Percentiles rank a stretch among this genome's conserved stretches.
phyloP scores from a whole-genome alignment of 2,888 invertebrate species.

The Cryptus viduatorius region DNA sequence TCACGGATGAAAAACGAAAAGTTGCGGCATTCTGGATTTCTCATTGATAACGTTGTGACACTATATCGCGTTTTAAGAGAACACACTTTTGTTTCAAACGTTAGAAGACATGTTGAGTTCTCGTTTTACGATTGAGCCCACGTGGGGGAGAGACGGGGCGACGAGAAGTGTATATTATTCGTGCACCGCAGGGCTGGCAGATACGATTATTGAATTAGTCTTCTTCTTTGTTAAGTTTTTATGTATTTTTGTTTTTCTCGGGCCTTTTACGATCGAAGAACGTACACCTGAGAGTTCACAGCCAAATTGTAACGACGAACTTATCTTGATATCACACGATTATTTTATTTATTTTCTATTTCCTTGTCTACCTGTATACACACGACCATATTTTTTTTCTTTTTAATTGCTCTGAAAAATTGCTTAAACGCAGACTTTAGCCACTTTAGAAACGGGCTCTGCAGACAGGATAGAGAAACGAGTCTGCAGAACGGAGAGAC shows the following conservation, averaged over 20 bases:
- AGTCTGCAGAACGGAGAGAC: conserved; percentile 37
- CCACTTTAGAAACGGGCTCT: background rate
- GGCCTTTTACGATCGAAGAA: background rate
- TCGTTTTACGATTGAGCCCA: conserved; percentile 39
- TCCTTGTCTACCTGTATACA: background rate
- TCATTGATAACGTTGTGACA: background rate
- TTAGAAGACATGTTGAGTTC: background rate
- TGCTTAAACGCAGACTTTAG: background rate
- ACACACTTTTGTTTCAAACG: background rate
- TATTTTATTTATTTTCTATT: conserved; percentile 3
- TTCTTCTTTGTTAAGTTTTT: conserved; percentile 14
- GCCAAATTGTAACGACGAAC: conserved; percentile 23
- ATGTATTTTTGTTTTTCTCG: background rate
- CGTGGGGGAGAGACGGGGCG: conserved; percentile 48
- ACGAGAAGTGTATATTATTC: background rate
- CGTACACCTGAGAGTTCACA: conserved; percentile 42
- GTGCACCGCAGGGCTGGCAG: background rate
- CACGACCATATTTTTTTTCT: background rate
- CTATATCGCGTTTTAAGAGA: background rate
- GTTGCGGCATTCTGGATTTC: conserved; percentile 3
- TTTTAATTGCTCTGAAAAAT: background rate
- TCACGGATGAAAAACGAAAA: background rate
- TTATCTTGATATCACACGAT: conserved; percentile 19
- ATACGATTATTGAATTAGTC: background rate
- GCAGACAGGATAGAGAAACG: conserved; percentile 21